Evolutionary conservation across 2,113 vertebrate species (phyloP).

Genomic region (Myiagra hebetior): DNA sequence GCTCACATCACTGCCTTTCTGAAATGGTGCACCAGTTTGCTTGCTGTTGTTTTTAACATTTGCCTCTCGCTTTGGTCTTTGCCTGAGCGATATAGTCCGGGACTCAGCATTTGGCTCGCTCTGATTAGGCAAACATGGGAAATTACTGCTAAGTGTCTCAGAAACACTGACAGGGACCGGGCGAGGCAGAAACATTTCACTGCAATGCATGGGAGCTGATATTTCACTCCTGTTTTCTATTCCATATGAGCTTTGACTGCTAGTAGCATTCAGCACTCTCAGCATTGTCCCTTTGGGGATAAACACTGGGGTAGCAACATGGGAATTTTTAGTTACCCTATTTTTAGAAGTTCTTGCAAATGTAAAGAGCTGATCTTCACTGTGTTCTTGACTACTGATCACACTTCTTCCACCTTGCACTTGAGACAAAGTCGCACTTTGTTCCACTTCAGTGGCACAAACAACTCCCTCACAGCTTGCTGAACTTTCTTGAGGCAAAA

Average conservation of each 20-base stretch:
- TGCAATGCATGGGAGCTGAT: not conserved
- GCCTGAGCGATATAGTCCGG: not conserved
- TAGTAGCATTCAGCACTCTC: slow-evolving; percentile 68
- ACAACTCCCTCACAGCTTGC: not conserved
- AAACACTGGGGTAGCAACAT: slow-evolving; percentile 65
- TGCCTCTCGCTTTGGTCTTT: slow-evolving; percentile 58
- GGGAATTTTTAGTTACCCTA: slow-evolving; percentile 47
- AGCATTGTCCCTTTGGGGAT: slow-evolving; percentile 77
- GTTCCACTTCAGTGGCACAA: not conserved
- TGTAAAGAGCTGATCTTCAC: not conserved
- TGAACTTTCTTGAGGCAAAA: not conserved
- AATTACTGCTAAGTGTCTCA: not conserved
- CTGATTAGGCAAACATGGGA: not conserved
- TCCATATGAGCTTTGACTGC: not conserved
- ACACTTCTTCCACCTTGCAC: not conserved
- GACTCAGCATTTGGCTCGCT: not conserved
- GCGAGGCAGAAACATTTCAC: slow-evolving; percentile 54
- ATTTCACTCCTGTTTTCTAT: not conserved
- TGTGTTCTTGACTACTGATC: not conserved
- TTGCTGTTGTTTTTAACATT: not conserved
- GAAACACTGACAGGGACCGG: slow-evolving; percentile 29
- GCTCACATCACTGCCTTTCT: not conserved
- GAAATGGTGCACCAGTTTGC: not conserved
- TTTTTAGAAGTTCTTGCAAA: slow-evolving; percentile 17
- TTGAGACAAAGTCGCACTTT: not conserved